Evolutionary conservation across 2,888 invertebrate species (phyloP), one percentile per base, ranked within the genome.

Genomic region (Eupithecia tripunctaria): DNA sequence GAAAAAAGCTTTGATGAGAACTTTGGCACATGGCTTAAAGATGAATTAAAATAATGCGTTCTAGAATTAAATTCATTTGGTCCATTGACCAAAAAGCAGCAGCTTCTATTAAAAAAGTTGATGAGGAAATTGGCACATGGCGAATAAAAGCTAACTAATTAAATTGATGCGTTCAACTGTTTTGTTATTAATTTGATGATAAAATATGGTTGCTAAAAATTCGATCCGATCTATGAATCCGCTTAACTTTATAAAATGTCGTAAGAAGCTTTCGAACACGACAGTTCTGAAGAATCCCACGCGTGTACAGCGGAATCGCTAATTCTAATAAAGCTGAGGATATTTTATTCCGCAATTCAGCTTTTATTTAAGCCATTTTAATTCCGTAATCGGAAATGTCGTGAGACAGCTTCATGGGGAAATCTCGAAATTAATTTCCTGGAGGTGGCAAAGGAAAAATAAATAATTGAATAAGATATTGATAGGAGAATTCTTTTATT

Each of bases 271-370:
- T 67, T 32, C 64, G 72, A 15, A 18, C 7, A 32, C 3, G n/a
- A 60, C 68, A 27, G 29, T 64, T 51, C 51, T 51, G 21, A 69
- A 21, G 65, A 67, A 67, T 63, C 56, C 62, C 56, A 69, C 69
- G 66, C 70, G 62, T 85, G 86, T 85, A 83, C 81, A 85, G 78
- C 82, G 84, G 84, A 87, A 87, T 87, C 87, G 80, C 82, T 84
- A 89, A 89, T 89, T 88, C 86, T 86, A 85, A 88, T 88, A 86
- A 84, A 81, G 60, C 65, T 41, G 60, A 38, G 60, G 70, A 72
- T 68, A 70, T 27, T 68, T 70, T 63, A 75, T 66, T 68, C 72
- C 14, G 41, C 69, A 67, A 64, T 60, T 18, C 15, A 59, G 14
- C 27, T 59, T 59, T 43, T 74, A 65, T 32, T 47, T 60, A 72